A percentile compares a stretch with the other conserved stretches of the same genome.
phyloP scores from a whole-genome alignment of 2,113 vertebrate genomes.

The Tauraco erythrolophus region DNA sequence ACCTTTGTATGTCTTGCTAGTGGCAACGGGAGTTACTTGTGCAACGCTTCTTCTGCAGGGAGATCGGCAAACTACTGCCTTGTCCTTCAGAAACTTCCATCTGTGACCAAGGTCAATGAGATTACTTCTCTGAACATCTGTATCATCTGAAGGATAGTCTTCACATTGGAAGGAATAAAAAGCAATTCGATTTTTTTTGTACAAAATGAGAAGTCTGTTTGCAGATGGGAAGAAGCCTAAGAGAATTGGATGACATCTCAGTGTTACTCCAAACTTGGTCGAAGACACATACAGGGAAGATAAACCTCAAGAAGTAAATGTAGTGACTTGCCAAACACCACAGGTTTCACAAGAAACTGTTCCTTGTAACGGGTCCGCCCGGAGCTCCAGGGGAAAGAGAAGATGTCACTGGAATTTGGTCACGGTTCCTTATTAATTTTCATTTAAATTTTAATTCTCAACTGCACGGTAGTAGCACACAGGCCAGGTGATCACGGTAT shows the following conservation, averaged over 20 bases:
- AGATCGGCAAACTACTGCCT: neutral
- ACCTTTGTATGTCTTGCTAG: neutral
- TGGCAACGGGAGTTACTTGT: neutral
- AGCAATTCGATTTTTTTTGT: neutral
- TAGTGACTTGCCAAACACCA: neutral
- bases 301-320: neutral
- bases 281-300: neutral
- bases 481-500: fast-evolving
- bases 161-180: neutral
- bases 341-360: neutral
- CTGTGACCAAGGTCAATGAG: neutral
- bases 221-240: neutral
- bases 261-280: neutral
- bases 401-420: neutral
- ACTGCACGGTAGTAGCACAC: neutral
- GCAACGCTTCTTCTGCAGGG: neutral
- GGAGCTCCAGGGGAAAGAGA: neutral
- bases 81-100: neutral
- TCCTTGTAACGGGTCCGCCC: neutral
- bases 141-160: neutral
- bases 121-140: neutral
- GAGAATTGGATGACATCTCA: neutral
- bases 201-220: neutral
- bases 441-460: neutral
- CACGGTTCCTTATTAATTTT: neutral